These are phyloP conservation scores for Melitaea athalia DNA, from an alignment of 2,888 invertebrate species.

Conservation along the genomic window DNA sequence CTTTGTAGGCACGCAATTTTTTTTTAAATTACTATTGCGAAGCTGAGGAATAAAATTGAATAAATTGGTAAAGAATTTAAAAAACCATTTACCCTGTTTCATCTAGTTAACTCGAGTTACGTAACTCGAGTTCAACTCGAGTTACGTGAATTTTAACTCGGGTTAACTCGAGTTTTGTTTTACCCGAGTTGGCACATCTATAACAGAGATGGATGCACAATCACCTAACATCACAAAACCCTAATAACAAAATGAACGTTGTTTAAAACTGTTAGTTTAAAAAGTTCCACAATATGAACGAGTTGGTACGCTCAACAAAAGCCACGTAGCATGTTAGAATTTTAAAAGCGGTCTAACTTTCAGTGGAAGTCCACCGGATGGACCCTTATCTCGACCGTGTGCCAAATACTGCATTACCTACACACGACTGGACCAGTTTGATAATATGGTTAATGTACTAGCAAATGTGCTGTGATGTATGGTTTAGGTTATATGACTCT, in stretches of 20 bases:
- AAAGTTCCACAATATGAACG: background rate
- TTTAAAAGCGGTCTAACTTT: conserved; percentile 22
- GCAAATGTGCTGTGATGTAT: background rate
- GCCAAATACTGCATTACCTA: conserved; percentile 5
- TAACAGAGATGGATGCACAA: no score
- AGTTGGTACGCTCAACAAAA: background rate
- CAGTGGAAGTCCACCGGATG: conserved; percentile 15
- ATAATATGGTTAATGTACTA: conserved; percentile 1
- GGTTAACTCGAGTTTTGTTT: no score
- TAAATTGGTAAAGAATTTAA: no score
- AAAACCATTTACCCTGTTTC: no score
- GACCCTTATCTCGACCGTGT: conserved; percentile 18
- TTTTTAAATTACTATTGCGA: no score
- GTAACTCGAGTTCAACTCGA: no score
- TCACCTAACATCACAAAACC: no score
- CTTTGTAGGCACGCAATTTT: no score
- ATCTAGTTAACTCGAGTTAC: no score
- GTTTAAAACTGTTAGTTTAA: background rate
- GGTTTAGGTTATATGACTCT: background rate
- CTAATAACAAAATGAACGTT: background rate
- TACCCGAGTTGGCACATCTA: no score
- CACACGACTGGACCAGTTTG: background rate
- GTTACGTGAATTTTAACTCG: no score
- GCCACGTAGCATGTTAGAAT: conserved; percentile 12
- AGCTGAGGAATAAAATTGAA: no score